Evolutionary conservation across 2,113 vertebrate species (phyloP), one percentile per base, ranked within the genome.

Genomic region (Octodon degus): DNA sequence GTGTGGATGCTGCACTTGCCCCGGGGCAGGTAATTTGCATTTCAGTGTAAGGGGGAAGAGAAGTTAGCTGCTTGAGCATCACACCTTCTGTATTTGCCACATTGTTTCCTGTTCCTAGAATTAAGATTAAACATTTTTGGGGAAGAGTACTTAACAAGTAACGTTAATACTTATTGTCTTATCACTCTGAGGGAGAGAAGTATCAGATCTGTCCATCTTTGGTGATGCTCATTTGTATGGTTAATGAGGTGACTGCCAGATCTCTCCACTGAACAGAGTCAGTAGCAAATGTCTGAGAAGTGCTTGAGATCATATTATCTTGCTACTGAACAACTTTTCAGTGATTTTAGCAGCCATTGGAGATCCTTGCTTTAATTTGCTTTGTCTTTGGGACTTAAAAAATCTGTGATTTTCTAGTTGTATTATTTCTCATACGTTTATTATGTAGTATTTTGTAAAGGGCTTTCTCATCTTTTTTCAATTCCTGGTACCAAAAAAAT

Each of bases 111-210:
- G 34, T 80, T 92, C 74, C 17, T 92, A 47, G 67, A 40, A 92
- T 63, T 88, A 63, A 80, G 62, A 67, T 37, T 85, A 67, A 55
- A 43, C 47, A 60, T 87, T 95, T 89, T 96, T 20, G 77, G 86
- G 63, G 27, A 77, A 67, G 86, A 72, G 74, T 63, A 32, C 55
- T 74, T 86, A n/a, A 2, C 65, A 30, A 79, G 63, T 53, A 74
- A 55, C 68, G 50, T 85, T 74, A 8, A 53, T 74, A 12, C 84
- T 83, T 37, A 20, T 67, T 30, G 27, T 10, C 53, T 16, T 37
- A 25, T 68, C 47, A 25, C n/a, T 13, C 60, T 68, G 63, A 47
- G 50, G 72, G 68, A 81, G 37, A 70, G 87, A 62, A 13, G n/a
- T 58, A 22, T 47, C 84, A 43, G 50, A 9, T 58, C 47, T 74